These are phyloP conservation scores for Galaxias olidus DNA, from an alignment of 2,797 vertebrate species.

Conservation along the genomic window DNA sequence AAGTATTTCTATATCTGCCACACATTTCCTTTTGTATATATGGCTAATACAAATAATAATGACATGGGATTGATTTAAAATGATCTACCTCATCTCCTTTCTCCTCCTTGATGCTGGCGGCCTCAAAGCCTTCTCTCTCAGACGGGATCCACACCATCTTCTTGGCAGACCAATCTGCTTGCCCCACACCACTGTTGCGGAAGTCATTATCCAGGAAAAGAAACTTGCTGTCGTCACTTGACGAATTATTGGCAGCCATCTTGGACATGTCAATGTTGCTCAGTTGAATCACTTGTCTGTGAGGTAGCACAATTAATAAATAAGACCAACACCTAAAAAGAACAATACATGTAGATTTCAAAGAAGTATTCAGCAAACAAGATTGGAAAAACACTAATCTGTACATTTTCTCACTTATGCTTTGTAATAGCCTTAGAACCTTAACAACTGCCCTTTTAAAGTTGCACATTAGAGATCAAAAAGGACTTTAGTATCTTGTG, in stretches of 20 bases:
- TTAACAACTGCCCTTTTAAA: not conserved
- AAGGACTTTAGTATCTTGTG: no score
- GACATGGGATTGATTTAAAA: not conserved
- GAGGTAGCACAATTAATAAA: not conserved
- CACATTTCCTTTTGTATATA: no score
- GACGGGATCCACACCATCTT: constrained; percentile 94
- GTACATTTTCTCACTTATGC: not conserved
- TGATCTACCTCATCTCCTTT: constrained; percentile 84
- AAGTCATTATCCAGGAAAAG: constrained; percentile 90
- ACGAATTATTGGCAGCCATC: constrained; percentile 77
- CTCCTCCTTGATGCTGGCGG: constrained; percentile 91
- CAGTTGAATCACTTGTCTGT: not conserved
- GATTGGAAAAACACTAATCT: not conserved
- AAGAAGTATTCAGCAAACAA: not conserved
- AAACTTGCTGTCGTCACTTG: constrained; percentile 87
- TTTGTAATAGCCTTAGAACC: not conserved
- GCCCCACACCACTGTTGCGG: constrained; percentile 83
- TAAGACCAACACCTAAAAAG: not conserved
- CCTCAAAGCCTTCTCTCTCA: constrained; percentile 92
- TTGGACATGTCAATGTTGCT: constrained; percentile 41
- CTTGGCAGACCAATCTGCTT: constrained; percentile 93
- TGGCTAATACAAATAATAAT: not conserved
- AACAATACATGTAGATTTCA: not conserved
- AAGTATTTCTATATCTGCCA: not conserved
- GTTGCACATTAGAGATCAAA: not conserved